Evolutionary conservation across 2,888 invertebrate genomes (phyloP), one percentile per base, ranked within the genome.

Genomic region (Apamea epomidion): DNA sequence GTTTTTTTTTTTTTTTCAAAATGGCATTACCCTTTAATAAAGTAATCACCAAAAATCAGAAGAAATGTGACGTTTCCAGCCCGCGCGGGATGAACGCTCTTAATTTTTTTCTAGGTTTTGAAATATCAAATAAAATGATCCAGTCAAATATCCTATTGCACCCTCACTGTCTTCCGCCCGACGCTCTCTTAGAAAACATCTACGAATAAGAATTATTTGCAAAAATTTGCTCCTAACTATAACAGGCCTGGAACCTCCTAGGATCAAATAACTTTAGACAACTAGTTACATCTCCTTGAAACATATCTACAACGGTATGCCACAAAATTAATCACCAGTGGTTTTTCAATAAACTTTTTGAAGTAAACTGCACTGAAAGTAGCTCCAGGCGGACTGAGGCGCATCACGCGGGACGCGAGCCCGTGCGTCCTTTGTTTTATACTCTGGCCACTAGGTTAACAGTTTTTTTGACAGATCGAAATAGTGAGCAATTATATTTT

Each of bases 161-260:
- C 8, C 29, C 10, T 5, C 6, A n/a, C 51, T 10, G 25, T 25
- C 32, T 21, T 48, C 64, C 83, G 64, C n/a, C 75, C 81, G 72
- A 85, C 81, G 58, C 62, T 29, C n/a, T 14, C 29, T 51, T 75
- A 74, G 51, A 48, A 62, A 80, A 77, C 12, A 1, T 70, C 76
- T 86, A 86, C 37, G 65, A 71, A 82, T 45, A 64, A 29, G 73
- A 71, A 86, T 67, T 72, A 64, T 74, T 84, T 74, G 69, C 60
- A 75, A 82, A 86, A 86, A 64, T 64, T 86, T 86, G 62, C 74
- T 74, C 70, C 76, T 84, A 86, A 82, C 86, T 82, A 82, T 62
- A 62, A 60, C 45, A 54, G 51, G n/a, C 25, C 51, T 14, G 60
- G 73, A 64, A 18, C 73, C 58, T 12, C 65, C n/a, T 32, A 18